phyloP scores from a whole-genome alignment of 1,140 invertebrate genomes.

The Hypothenemus hampei region DNA sequence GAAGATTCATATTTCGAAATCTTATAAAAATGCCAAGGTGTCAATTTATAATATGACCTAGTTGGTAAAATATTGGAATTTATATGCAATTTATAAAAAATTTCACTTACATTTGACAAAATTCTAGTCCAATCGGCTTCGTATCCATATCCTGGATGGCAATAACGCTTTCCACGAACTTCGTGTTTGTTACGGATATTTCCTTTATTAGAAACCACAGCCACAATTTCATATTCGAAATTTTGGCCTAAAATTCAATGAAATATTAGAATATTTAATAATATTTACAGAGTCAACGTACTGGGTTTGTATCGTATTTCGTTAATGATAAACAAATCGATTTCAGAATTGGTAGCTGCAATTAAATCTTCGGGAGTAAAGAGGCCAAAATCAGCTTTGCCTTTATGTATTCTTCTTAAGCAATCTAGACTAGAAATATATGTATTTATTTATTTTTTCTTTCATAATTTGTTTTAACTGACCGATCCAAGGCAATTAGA shows the following conservation, averaged over 20 bases:
- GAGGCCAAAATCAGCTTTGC: slow-evolving; percentile 74
- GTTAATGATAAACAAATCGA: slow-evolving; percentile 63
- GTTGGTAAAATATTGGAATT: too few species aligned
- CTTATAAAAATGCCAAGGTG: too few species aligned
- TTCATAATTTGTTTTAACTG: slow-evolving; percentile 22
- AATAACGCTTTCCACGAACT: slow-evolving; percentile 61
- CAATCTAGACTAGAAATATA: slow-evolving; percentile 61
- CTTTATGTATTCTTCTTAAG: slow-evolving; percentile 63
- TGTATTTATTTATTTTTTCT: background rate
- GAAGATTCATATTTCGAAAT: too few species aligned
- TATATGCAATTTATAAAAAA: background rate
- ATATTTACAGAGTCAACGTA: background rate
- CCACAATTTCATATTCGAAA: slow-evolving; percentile 63
- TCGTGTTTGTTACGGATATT: slow-evolving; percentile 55
- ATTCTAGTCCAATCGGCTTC: slow-evolving; percentile 62
- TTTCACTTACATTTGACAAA: slow-evolving; percentile 57
- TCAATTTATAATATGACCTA: too few species aligned
- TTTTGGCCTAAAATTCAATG: slow-evolving; percentile 45
- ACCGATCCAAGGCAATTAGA: slow-evolving; percentile 61
- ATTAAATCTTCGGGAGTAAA: slow-evolving; percentile 77
- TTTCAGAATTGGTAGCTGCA: slow-evolving; percentile 60
- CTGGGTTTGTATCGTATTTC: slow-evolving; percentile 55
- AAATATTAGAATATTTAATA: slow-evolving; percentile 12
- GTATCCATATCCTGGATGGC: slow-evolving; percentile 67
- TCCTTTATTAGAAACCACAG: slow-evolving; percentile 59